Conservation (phyloP, 1,140 invertebrate species). For the Listronotus oregonensis region DNA sequence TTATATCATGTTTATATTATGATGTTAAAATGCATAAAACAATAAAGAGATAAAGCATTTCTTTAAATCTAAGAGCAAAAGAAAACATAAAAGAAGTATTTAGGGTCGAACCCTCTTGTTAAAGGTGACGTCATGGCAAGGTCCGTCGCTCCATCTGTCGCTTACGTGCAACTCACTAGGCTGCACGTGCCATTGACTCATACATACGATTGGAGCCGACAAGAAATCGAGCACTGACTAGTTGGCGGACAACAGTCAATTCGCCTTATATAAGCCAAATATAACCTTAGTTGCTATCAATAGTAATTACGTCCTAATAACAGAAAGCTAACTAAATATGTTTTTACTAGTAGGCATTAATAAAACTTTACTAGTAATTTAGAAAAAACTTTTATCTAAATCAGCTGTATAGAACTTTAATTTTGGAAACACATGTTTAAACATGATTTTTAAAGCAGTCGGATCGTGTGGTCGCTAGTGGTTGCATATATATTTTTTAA, state of each 20-base stretch:
- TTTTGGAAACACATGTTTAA: too few species aligned
- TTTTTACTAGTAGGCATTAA: too few species aligned
- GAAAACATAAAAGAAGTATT: constrained; percentile 9
- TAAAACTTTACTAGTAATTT: too few species aligned
- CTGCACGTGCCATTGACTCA: constrained; percentile 34
- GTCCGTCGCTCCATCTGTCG: constrained; percentile 26
- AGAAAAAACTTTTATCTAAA: too few species aligned
- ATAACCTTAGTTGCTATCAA: too few species aligned
- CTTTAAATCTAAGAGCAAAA: neutral
- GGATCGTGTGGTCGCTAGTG: too few species aligned
- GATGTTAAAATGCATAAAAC: too few species aligned
- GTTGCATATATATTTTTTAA: too few species aligned
- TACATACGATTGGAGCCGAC: constrained; percentile 1
- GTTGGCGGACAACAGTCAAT: constrained; percentile 7
- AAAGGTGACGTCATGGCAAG: constrained; percentile 22
- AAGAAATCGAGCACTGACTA: constrained; percentile 14
- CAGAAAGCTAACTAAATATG: too few species aligned
- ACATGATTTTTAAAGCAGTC: too few species aligned
- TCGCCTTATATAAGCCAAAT: neutral
- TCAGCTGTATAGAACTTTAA: too few species aligned
- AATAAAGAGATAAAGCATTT: neutral
- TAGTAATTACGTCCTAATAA: neutral
- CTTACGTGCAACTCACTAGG: constrained; percentile 16
- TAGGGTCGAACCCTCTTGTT: constrained; percentile 28
- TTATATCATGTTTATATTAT: too few species aligned